Base-by-base conservation (phyloP, 64 coral and sea anemone genomes). In the Pocillopora damicornis region DNA sequence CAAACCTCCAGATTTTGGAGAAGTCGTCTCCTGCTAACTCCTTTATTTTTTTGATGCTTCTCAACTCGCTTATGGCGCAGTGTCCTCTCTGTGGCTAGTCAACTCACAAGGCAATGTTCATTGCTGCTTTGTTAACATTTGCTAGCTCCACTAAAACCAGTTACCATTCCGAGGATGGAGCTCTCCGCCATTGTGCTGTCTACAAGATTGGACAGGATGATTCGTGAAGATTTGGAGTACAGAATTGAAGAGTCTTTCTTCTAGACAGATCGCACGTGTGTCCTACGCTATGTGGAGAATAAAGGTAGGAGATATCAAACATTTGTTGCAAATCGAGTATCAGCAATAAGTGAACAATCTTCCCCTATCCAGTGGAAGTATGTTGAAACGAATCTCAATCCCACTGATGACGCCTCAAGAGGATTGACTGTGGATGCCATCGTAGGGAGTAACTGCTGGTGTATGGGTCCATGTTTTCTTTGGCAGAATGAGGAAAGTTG, bases 31-130 rank as follows among this genome's bases (percentile, higher is more conserved):
- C 22, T 13, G 0, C 1, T 57, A 45, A 2, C 57, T 89, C 0
- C 87, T 79, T 25, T 62, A 89, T 45, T 89, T 89, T 61, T 63
- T 76, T 17, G 88, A 80, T 35, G 63, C 88, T 4, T 81, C 62
- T 9, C 30, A 80, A 69, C 61, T 51, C 58, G 76, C 62, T 11
- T 80, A 80, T 51, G 63, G 69, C 73, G 88, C 61, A n/a, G 86
- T 88, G 26, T 63, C 74, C 13, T 88, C 78, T 11, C 57, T 88
- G 12, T 64, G 74, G 77, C 60, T 14, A 0, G 2, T 25, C 26
- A 36, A 89, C 37, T 20, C 57, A 14, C 11, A 58, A 16, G 88
- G 58, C 13, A 36, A 18, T 37, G 51, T 77, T 18, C 75, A 77
- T 45, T 77, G 75, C 51, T 77, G 37, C 1, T 77, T 77, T 36